phyloP scores from a whole-genome alignment of 2,797 vertebrate genomes.

The Centropyge bicolor region DNA sequence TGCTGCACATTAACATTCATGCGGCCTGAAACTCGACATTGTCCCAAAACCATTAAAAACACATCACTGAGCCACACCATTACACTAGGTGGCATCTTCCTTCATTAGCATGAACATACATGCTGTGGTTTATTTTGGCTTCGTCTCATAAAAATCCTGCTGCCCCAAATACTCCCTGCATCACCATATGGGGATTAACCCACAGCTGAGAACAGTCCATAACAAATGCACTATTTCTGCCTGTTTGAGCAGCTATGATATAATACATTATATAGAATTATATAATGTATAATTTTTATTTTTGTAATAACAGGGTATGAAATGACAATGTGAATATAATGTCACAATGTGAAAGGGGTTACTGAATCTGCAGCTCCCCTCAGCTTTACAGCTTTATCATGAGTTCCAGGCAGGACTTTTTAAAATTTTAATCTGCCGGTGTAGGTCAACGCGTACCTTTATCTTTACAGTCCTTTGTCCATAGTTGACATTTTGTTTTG shows the following conservation, averaged over 20 bases:
- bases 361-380: no score
- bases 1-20: slow-evolving; percentile 13
- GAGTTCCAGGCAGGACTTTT: neutral
- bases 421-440: neutral
- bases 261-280: no score
- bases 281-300: neutral
- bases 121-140: neutral
- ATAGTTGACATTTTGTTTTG: neutral
- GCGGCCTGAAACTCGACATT: neutral
- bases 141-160: neutral
- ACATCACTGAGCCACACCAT: neutral
- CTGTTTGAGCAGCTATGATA: no score
- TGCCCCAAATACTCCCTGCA: neutral
- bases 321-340: neutral
- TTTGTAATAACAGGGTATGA: neutral
- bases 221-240: neutral
- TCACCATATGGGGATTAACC: slow-evolving; percentile 2
- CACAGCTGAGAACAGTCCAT: neutral
- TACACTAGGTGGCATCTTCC: neutral
- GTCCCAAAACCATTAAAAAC: slow-evolving; percentile 1
- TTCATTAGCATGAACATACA: slow-evolving; percentile 9
- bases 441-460: neutral
- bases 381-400: neutral
- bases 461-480: neutral
- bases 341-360: neutral